phyloP scores from a whole-genome alignment of 64 coral and sea anemone species.

The Montipora cactus region DNA sequence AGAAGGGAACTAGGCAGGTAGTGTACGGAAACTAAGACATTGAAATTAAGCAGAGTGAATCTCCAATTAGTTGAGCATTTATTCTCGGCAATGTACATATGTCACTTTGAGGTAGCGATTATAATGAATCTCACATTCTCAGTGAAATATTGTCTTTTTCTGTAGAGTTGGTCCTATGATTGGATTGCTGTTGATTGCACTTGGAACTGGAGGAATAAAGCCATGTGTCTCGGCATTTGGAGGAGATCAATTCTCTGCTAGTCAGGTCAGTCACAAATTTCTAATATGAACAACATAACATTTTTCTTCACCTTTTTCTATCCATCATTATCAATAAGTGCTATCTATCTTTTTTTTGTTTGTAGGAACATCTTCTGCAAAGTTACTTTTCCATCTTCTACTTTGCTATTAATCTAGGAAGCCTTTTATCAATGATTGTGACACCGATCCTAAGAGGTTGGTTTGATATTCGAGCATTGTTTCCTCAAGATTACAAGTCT shows the following conservation, averaged over 20 bases:
- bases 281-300: too few species aligned
- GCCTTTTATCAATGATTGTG: conserved; percentile 96
- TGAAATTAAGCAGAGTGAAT: too few species aligned
- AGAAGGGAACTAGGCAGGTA: too few species aligned
- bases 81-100: too few species aligned
- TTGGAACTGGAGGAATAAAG: conserved; percentile 97
- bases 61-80: too few species aligned
- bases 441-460: conserved; percentile 96
- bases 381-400: conserved; percentile 99
- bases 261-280: conserved; percentile 48
- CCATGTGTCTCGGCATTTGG: conserved; percentile 99
- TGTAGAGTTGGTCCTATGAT: conserved; percentile 84
- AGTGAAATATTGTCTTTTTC: too few species aligned
- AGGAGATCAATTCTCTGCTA: conserved; percentile 90
- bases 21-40: too few species aligned
- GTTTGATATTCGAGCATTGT: not conserved
- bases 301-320: too few species aligned
- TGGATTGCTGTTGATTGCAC: conserved; percentile 88
- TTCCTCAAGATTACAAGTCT: not conserved
- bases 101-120: too few species aligned
- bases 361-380: conserved; percentile 89
- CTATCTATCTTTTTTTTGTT: conserved; percentile 18
- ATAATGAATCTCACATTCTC: too few species aligned
- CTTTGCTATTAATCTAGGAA: conserved; percentile 98
- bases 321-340: not conserved